Percentiles rank a stretch among this genome's conserved stretches.
phyloP scores from a whole-genome alignment of 1,140 invertebrate species.

The Diorhabda elongata region DNA sequence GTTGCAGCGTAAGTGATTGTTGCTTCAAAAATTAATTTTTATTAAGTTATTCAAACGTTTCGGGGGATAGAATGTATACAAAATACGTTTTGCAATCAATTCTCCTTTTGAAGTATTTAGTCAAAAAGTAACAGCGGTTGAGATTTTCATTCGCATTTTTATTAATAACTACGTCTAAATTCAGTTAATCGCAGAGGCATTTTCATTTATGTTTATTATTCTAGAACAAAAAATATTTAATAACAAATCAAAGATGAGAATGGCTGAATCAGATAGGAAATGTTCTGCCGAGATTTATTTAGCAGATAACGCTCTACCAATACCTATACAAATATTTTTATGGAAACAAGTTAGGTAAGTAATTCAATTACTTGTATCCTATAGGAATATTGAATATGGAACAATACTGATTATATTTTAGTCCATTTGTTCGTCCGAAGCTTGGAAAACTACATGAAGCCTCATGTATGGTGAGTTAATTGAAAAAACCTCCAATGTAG shows the following conservation, averaged over 20 bases:
- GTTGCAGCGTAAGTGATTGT: too few relatives aligned
- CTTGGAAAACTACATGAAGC: conserved; percentile 94
- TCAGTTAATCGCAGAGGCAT: neutral
- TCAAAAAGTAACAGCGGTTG: too few relatives aligned
- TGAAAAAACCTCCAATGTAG: neutral
- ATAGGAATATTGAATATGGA: neutral
- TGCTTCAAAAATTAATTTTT: too few relatives aligned
- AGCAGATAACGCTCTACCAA: conserved; percentile 77
- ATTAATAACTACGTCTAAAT: too few relatives aligned
- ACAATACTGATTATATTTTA: conserved; percentile 44
- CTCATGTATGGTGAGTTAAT: conserved; percentile 83
- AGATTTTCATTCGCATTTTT: too few relatives aligned
- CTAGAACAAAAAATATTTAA: conserved; percentile 1
- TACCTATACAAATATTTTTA: conserved; percentile 95
- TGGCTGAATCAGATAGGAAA: conserved; percentile 29
- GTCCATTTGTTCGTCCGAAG: conserved; percentile 85
- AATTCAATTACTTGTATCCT: neutral
- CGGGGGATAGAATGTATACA: too few relatives aligned
- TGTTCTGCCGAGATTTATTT: conserved; percentile 31
- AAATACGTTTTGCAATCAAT: too few relatives aligned
- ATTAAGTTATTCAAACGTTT: too few relatives aligned
- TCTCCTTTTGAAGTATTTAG: too few relatives aligned
- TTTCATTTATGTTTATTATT: neutral
- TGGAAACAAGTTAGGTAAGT: conserved; percentile 95
- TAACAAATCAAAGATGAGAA: conserved; percentile 1